These are phyloP conservation scores for Sinelater perroti DNA, from an alignment of 2,888 invertebrate species.

Conservation along the genomic window DNA sequence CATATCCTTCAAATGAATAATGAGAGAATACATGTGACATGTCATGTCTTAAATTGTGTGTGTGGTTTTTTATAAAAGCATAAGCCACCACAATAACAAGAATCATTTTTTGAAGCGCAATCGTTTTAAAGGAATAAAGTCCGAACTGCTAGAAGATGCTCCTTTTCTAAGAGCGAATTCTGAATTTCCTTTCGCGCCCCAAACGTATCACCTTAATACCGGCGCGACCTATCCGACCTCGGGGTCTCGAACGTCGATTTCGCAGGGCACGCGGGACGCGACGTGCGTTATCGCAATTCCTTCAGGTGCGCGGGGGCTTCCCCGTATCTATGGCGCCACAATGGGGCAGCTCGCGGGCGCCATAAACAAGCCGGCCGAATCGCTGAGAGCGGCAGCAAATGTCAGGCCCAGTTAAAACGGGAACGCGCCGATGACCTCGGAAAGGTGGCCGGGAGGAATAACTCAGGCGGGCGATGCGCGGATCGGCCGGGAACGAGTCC, in stretches of 20 bases:
- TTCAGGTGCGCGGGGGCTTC: background rate
- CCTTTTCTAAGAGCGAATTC: no score
- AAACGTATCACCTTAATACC: background rate
- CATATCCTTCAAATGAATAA: no score
- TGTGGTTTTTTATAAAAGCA: no score
- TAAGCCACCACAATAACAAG: no score
- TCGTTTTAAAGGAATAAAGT: no score
- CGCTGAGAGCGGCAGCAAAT: background rate
- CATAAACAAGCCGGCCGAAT: constrained; percentile 7
- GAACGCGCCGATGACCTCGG: constrained; percentile 26
- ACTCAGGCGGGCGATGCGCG: constrained; percentile 30
- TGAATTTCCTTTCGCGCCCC: no score
- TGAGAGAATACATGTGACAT: no score
- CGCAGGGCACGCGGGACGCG: background rate
- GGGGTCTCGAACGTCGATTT: background rate
- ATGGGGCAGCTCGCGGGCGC: background rate
- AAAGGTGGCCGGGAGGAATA: constrained; percentile 20
- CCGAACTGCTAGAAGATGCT: no score
- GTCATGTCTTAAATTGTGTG: no score
- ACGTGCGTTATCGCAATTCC: constrained; percentile 3
- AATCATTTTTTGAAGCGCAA: no score
- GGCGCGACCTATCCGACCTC: background rate
- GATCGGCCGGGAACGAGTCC: constrained; percentile 34
- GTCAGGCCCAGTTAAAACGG: constrained; percentile 23
- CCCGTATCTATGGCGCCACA: constrained; percentile 2